Conservation (phyloP, 1,140 invertebrate genomes). For the Drosophila kepulauana region DNA sequence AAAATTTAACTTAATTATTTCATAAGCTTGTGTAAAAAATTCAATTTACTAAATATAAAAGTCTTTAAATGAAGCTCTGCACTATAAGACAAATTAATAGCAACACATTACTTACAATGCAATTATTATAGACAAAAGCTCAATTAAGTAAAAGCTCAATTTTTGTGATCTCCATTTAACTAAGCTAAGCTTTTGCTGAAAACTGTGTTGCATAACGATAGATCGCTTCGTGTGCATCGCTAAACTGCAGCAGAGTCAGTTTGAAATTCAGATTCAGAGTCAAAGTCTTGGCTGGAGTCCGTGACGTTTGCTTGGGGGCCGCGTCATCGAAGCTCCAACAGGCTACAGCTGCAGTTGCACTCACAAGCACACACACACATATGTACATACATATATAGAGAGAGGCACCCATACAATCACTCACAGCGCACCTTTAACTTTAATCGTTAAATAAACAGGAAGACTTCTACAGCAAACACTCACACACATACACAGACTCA, state of each 20-base stretch:
- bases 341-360: slow-evolving; percentile 42
- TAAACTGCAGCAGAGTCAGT: background rate
- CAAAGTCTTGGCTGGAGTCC: slow-evolving; percentile 24
- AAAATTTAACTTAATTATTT: too few relatives aligned
- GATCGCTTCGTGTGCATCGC: background rate
- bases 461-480: slow-evolving; percentile 80
- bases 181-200: background rate
- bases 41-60: too few relatives aligned
- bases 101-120: too few relatives aligned
- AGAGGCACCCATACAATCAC: slow-evolving; percentile 4
- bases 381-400: slow-evolving; percentile 3
- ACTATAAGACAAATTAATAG: too few relatives aligned
- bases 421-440: slow-evolving; percentile 60
- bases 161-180: background rate
- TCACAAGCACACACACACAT: slow-evolving; percentile 11
- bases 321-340: slow-evolving; percentile 44
- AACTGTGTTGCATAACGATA: slow-evolving; percentile 10
- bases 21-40: too few relatives aligned
- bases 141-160: too few relatives aligned
- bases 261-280: slow-evolving; percentile 8
- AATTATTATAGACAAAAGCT: too few relatives aligned
- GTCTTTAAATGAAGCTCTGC: too few relatives aligned
- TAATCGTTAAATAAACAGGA: slow-evolving; percentile 81
- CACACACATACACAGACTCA: slow-evolving; percentile 29
- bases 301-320: slow-evolving; percentile 42